Evolutionary conservation across 92 coral and sea anemone species (phyloP).

Genomic region (Epizoanthus illoricatus): DNA sequence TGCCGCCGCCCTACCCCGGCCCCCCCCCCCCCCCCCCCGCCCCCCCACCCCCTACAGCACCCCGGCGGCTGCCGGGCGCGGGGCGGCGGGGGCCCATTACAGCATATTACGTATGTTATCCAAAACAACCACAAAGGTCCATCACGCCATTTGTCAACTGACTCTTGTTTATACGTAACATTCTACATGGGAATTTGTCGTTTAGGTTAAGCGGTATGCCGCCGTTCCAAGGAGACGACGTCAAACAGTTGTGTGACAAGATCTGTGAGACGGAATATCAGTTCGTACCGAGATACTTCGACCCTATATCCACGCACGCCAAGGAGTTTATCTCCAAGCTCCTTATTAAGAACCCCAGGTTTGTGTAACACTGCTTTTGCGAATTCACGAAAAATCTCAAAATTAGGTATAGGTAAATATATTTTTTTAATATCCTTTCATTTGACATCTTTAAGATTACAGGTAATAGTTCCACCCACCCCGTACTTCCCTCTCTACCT

Average conservation of each 20-base stretch:
- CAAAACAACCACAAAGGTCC: too few species aligned
- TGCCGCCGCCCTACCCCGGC: too few species aligned
- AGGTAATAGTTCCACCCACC: background rate
- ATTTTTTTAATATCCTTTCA: background rate
- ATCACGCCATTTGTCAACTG: too few species aligned
- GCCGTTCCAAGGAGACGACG: constrained; percentile 86
- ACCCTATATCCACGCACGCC: constrained; percentile 77
- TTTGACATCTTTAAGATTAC: too few species aligned
- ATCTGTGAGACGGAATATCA: constrained; percentile 63
- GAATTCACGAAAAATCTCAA: background rate
- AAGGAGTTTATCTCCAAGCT: constrained; percentile 80
- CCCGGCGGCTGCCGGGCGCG: too few species aligned
- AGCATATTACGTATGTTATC: too few species aligned
- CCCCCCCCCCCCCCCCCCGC: too few species aligned
- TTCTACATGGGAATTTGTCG: background rate
- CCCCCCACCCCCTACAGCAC: too few species aligned
- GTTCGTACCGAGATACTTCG: constrained; percentile 73
- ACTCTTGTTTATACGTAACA: too few species aligned
- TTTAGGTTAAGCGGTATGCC: constrained; percentile 86
- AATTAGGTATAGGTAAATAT: background rate
- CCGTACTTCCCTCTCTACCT: background rate
- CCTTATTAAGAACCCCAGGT: constrained; percentile 82
- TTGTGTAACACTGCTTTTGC: constrained; percentile 35
- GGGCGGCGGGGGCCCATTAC: too few species aligned
- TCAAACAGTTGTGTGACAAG: constrained; percentile 73